These are phyloP conservation scores for Neolamprologus variostigma DNA, from an alignment of 2,113 vertebrate species.

Conservation along the genomic window DNA sequence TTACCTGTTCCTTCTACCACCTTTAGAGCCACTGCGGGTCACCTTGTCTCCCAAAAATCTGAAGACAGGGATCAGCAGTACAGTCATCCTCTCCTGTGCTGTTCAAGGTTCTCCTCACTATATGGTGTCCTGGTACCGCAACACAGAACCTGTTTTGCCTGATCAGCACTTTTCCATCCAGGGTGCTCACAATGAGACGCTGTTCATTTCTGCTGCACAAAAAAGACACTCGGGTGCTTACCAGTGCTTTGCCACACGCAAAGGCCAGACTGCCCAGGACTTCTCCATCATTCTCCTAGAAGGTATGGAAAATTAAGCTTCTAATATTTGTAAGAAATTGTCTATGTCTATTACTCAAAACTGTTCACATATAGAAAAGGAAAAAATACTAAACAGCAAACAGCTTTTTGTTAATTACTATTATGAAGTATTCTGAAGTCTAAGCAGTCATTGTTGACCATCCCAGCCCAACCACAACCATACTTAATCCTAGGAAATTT, in stretches of 20 bases:
- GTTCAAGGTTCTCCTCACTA: conserved; percentile 93
- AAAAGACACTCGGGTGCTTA: conserved; percentile 97
- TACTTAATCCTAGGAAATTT: background rate
- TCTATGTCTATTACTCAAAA: background rate
- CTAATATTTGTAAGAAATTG: background rate
- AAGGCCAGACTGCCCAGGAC: conserved; percentile 90
- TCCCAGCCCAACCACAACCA: background rate
- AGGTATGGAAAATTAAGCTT: conserved; percentile 62
- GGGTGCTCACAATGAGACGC: conserved; percentile 91
- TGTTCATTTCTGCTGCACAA: conserved; percentile 92
- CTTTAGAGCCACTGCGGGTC: conserved; percentile 88
- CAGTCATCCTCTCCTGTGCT: conserved; percentile 92
- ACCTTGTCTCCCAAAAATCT: conserved; percentile 97
- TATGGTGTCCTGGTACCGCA: conserved; percentile 90
- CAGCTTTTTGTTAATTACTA: background rate
- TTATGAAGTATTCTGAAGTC: background rate
- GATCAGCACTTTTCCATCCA: conserved; percentile 94
- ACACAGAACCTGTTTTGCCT: conserved; percentile 85
- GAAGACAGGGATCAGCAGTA: conserved; percentile 96
- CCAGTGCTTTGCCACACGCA: conserved; percentile 95
- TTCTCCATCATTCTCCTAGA: conserved; percentile 93
- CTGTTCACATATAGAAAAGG: background rate
- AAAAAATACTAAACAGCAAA: background rate
- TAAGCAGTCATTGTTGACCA: background rate
- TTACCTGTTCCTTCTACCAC: background rate